Evolutionary conservation across 2,113 vertebrate species (phyloP).

Genomic region (Chloropsis hardwickii): DNA sequence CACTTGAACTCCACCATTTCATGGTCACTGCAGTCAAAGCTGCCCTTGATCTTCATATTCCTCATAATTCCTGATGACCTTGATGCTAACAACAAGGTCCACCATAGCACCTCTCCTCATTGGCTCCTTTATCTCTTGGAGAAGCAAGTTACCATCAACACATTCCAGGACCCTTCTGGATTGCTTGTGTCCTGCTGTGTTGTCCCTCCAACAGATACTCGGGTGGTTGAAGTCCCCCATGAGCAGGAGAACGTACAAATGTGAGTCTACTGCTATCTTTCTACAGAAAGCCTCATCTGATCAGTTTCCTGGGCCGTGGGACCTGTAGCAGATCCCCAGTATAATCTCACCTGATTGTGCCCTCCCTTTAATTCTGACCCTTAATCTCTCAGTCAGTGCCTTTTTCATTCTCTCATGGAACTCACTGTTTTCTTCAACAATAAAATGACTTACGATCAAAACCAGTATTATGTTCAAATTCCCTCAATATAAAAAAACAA

Average conservation of each 20-base stretch:
- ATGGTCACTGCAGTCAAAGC: neutral
- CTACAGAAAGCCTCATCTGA: neutral
- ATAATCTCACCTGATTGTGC: neutral
- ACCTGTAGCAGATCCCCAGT: neutral
- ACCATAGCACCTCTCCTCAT: neutral
- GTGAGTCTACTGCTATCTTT: neutral
- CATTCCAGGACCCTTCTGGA: neutral
- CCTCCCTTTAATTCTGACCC: neutral
- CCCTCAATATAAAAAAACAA: neutral
- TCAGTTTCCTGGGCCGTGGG: neutral
- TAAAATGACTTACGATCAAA: neutral
- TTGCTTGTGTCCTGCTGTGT: too few species aligned
- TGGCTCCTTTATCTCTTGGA: neutral
- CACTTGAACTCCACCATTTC: neutral
- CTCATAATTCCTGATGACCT: neutral
- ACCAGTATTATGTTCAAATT: neutral
- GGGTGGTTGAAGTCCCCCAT: neutral
- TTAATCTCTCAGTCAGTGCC: neutral
- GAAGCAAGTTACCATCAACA: neutral
- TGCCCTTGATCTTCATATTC: neutral
- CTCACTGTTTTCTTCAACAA: neutral
- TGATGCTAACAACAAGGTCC: neutral
- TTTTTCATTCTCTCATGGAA: neutral
- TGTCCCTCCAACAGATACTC: fast-evolving
- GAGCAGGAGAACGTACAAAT: neutral